Evolutionary conservation across 2,888 invertebrate genomes (phyloP).

Genomic region (Lasioglossum vierecki): DNA sequence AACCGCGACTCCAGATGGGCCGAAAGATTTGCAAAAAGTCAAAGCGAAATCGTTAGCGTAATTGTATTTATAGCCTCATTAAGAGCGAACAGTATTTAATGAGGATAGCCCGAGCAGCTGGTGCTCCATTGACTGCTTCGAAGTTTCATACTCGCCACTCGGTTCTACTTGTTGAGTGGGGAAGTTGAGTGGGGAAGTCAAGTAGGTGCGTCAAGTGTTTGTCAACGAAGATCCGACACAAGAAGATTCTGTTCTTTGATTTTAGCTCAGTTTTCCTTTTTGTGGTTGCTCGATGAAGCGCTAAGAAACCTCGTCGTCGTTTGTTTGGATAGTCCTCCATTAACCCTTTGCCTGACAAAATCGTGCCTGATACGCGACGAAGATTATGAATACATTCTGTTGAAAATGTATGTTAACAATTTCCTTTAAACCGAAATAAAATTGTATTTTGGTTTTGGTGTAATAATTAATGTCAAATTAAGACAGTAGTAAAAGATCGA

Average conservation of each 20-base stretch:
- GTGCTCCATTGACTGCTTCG: not conserved
- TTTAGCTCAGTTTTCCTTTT: constrained; percentile 10
- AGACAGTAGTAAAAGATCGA: too few species aligned
- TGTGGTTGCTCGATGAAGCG: not conserved
- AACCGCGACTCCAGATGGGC: not conserved
- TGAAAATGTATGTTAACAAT: too few species aligned
- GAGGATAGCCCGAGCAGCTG: constrained; percentile 19
- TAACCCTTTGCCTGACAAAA: too few species aligned
- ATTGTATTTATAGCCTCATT: constrained; percentile 20
- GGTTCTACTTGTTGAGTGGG: not conserved
- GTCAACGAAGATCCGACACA: constrained; percentile 25
- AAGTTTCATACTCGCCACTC: constrained; percentile 12
- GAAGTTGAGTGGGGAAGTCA: not conserved
- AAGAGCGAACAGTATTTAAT: not conserved
- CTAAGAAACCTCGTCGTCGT: not conserved
- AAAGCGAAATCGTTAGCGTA: constrained; percentile 13
- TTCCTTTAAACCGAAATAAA: too few species aligned
- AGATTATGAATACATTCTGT: too few species aligned
- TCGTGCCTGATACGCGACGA: too few species aligned
- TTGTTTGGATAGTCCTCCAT: too few species aligned
- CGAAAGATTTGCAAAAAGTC: not conserved
- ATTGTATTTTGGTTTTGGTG: too few species aligned
- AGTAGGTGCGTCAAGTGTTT: not conserved
- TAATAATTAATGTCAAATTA: too few species aligned
- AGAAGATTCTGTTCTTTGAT: constrained; percentile 36